These are phyloP conservation scores for Puntigrus tetrazona DNA, from an alignment of 2,113 vertebrate genomes.

Conservation along the genomic window DNA sequence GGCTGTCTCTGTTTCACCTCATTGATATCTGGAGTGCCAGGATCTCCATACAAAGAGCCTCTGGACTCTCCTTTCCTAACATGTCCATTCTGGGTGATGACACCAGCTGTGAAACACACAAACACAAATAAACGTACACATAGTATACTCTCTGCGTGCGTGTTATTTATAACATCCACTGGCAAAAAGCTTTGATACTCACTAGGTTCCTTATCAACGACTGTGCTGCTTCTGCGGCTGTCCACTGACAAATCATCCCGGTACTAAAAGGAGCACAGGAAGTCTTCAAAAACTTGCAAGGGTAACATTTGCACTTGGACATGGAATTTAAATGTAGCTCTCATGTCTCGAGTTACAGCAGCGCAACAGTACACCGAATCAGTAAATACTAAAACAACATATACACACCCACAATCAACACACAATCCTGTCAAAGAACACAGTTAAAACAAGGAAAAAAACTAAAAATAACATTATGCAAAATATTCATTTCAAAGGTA, in stretches of 20 bases:
- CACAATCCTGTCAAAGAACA: not conserved
- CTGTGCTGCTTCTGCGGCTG: conserved; percentile 80
- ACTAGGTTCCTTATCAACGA: conserved; percentile 85
- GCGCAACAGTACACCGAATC: not conserved
- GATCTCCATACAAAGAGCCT: conserved; percentile 81
- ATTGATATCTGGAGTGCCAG: conserved; percentile 65
- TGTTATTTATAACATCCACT: not conserved
- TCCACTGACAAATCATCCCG: conserved; percentile 85
- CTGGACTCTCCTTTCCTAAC: conserved; percentile 87
- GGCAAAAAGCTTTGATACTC: conserved; percentile 51
- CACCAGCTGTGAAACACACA: conserved; percentile 66
- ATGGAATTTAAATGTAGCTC: not conserved
- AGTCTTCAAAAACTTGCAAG: not conserved
- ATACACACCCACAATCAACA: not conserved
- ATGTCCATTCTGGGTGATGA: conserved; percentile 79
- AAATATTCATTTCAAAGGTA: not conserved
- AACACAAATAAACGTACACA: not conserved
- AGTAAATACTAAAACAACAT: not conserved
- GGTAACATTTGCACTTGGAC: conserved; percentile 1
- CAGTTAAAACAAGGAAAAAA: not conserved
- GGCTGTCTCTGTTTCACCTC: conserved; percentile 63
- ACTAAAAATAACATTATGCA: not conserved
- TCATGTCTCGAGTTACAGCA: not conserved
- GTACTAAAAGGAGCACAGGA: conserved; percentile 69
- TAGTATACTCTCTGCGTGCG: not conserved